Conservation (phyloP, 1,140 invertebrate species). For the Brachionus asplanchnoidis region DNA sequence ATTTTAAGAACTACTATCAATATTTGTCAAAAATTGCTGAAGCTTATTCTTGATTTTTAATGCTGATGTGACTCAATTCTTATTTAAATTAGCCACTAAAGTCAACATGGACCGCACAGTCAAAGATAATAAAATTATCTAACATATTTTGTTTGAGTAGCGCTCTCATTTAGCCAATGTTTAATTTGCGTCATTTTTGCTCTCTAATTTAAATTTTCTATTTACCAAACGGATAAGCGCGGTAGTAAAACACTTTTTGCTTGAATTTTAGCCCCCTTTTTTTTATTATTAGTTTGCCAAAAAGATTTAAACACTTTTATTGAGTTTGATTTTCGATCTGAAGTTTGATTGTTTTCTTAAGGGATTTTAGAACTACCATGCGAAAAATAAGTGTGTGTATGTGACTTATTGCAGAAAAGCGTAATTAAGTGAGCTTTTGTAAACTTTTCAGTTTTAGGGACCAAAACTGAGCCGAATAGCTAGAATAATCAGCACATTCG, state of each 20-base stretch:
- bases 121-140: not conserved
- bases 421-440: slow-evolving; percentile 13
- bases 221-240: slow-evolving; percentile 28
- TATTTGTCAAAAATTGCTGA: not conserved
- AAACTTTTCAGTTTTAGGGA: not conserved
- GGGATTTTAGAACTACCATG: not conserved
- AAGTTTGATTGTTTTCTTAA: slow-evolving; percentile 6
- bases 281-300: slow-evolving; percentile 3
- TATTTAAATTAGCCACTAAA: not conserved
- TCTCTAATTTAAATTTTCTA: slow-evolving; percentile 10
- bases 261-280: not conserved
- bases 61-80: slow-evolving; percentile 19
- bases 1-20: not conserved
- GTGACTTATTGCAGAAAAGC: slow-evolving; percentile 42
- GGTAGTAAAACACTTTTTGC: not conserved
- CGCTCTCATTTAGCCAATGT: not conserved
- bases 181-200: slow-evolving; percentile 24
- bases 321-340: slow-evolving; percentile 25
- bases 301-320: slow-evolving; percentile 27
- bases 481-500: not conserved
- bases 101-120: not conserved
- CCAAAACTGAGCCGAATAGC: not conserved
- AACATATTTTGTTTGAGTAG: not conserved
- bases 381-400: slow-evolving; percentile 33
- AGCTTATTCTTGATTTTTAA: not conserved